These are phyloP conservation scores for Xylota segnis DNA, from an alignment of 2,888 invertebrate genomes.

Conservation along the genomic window DNA sequence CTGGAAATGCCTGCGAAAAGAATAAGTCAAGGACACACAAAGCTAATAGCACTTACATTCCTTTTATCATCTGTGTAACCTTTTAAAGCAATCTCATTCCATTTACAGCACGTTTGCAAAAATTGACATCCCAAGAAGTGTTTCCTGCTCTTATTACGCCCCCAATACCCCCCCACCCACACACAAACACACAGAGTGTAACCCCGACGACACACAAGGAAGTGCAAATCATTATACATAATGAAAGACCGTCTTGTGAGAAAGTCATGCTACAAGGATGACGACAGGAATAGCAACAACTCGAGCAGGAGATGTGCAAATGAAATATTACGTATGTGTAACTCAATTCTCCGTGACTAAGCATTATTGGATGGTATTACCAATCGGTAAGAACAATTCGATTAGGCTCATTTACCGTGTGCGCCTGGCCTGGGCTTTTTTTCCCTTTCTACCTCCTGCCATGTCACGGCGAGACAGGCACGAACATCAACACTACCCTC, in stretches of 20 bases:
- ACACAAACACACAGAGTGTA: not conserved
- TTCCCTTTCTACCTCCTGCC: not conserved
- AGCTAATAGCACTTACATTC: constrained; percentile 25
- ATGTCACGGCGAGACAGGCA: constrained; percentile 19
- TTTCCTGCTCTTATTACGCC: constrained; percentile 23
- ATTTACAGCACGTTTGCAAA: constrained; percentile 11
- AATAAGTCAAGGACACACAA: constrained; percentile 16
- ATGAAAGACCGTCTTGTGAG: constrained; percentile 32
- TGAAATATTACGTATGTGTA: constrained; percentile 46
- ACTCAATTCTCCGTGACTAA: constrained; percentile 54
- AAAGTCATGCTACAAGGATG: constrained; percentile 22
- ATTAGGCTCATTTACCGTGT: constrained; percentile 47
- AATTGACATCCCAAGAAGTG: constrained; percentile 18
- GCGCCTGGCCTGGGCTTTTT: not conserved
- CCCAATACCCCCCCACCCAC: too few relatives aligned
- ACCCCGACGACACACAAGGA: constrained; percentile 11
- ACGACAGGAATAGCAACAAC: constrained; percentile 17
- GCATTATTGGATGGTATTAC: constrained; percentile 57
- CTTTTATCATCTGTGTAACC: constrained; percentile 12
- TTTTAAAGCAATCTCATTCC: constrained; percentile 30
- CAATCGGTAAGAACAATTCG: constrained; percentile 58
- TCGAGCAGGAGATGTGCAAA: constrained; percentile 36
- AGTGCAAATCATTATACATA: constrained; percentile 60
- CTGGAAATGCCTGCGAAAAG: not conserved
- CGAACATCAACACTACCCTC: constrained; percentile 17